Percentiles rank a stretch among this genome's conserved stretches.
phyloP scores from a whole-genome alignment of 2,113 vertebrate species.

The Misgurnus mizolepis region DNA sequence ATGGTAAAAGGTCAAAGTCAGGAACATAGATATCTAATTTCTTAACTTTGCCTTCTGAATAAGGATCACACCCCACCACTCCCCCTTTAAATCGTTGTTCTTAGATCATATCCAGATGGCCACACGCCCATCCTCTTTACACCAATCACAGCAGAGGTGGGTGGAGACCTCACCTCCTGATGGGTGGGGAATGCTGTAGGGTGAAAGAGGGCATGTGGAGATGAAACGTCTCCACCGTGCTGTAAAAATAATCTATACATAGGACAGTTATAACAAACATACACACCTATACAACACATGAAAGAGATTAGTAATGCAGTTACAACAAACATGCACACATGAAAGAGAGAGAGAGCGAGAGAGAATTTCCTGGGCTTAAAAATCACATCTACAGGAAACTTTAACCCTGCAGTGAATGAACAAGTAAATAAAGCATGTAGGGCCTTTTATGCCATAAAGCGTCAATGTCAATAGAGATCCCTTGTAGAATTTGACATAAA shows the following conservation, averaged over 20 bases:
- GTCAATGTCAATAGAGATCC: too few relatives aligned
- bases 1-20: slow-evolving; percentile 5
- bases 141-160: slow-evolving; percentile 38
- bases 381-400: too few relatives aligned
- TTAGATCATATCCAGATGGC: slow-evolving; percentile 30
- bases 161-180: not conserved
- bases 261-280: slow-evolving; percentile 26
- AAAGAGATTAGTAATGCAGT: not conserved
- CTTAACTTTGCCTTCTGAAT: not conserved
- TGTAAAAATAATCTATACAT: not conserved
- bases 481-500: too few relatives aligned
- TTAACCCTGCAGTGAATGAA: too few relatives aligned
- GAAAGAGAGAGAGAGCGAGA: too few relatives aligned
- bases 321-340: not conserved
- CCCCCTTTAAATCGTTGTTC: not conserved
- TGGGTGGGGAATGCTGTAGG: not conserved
- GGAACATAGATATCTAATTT: not conserved
- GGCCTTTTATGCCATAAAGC: too few relatives aligned
- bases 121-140: slow-evolving; percentile 19
- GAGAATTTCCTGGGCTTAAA: too few relatives aligned
- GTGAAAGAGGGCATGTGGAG: slow-evolving; percentile 22
- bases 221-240: slow-evolving; percentile 31
- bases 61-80: not conserved
- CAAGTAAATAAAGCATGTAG: too few relatives aligned
- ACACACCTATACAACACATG: slow-evolving; percentile 25